A percentile compares a stretch with the other conserved stretches of the same genome.
phyloP scores from a whole-genome alignment of 2,888 invertebrate genomes.

The Leucophenga montana region DNA sequence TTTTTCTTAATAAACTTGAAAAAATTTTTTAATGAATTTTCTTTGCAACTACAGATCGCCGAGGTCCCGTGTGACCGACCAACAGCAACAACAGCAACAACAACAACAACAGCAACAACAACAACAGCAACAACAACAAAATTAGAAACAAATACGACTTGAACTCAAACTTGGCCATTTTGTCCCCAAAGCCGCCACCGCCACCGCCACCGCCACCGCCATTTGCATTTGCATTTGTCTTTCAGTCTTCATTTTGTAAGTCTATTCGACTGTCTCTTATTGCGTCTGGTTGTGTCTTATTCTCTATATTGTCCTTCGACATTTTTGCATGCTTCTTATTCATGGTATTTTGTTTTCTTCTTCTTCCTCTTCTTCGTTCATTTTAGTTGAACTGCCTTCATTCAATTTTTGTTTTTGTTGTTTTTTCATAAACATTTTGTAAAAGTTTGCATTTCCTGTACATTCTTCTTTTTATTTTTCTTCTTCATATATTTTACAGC shows the following conservation, averaged over 20 bases:
- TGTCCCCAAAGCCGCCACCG: too few species aligned
- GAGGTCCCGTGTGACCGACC: slow-evolving; percentile 1
- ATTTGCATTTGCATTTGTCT: neutral
- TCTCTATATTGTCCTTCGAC: too few species aligned
- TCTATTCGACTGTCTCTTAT: neutral
- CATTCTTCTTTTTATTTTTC: too few species aligned
- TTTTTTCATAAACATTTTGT: slow-evolving; percentile 40
- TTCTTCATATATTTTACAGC: slow-evolving; percentile 56
- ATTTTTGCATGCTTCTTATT: too few species aligned
- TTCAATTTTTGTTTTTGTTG: slow-evolving; percentile 28
- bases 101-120: too few species aligned
- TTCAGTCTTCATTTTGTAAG: neutral
- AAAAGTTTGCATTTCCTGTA: slow-evolving; percentile 65
- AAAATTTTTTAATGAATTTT: slow-evolving; percentile 47
- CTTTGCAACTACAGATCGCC: neutral
- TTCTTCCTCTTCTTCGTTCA: neutral
- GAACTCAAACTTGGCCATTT: slow-evolving; percentile 31
- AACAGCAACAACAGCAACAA: too few species aligned
- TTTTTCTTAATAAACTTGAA: slow-evolving; percentile 45
- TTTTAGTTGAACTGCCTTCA: slow-evolving; percentile 4
- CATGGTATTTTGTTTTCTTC: neutral
- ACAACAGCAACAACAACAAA: slow-evolving; percentile 32
- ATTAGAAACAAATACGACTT: slow-evolving; percentile 22
- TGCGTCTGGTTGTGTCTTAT: neutral
- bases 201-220: too few species aligned